Base-by-base conservation (phyloP, 2,888 invertebrate genomes). In the Diarsia dahlii region DNA sequence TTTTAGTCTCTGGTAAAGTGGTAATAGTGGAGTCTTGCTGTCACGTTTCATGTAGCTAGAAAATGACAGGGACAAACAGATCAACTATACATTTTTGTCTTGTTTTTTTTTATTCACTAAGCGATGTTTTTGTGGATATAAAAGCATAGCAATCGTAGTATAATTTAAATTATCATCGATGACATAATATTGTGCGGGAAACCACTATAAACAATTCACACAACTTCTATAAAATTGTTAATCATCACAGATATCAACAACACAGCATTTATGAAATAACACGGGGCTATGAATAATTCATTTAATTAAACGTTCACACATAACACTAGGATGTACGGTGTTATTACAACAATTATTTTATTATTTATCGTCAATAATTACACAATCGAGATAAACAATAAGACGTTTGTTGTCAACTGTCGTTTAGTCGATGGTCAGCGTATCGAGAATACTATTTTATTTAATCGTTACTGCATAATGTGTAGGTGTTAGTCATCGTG, bases 281-380 rank as follows among this genome's bases (percentile, higher is more conserved):
- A 79, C 60, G 74, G 28, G 39, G 5, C n/a, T 12, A 81, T 79
- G 60, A 75, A 84, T 83, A 80, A 81, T 78, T 63, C 75, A 77
- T 83, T 56, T 68, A 74, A 81, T 84, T 82, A 70, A 84, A 85
- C 82, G 85, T 85, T 84, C 74, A 28, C 28, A 28, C 28, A 85
- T 82, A 79, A 73, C 58, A 79, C 80, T 83, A 79, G 79, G 65
- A 76, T 82, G 81, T 80, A 84, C 76, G 76, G 80, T 77, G 84
- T 86, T 87, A 90, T 88, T 88, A 86, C 85, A 77, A 82, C 88
- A 81, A 90, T 89, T 80, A 84, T 85, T 82, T 86, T 84, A 87
- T 88, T 87, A 89, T 90, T 90, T 90, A 89, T 90, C 75, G 84
- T 56, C 73, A 74, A 82, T 91, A 91, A 89, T 91, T 87, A 88